These are phyloP conservation scores for Numenius phaeopus DNA, from an alignment of 2,797 vertebrate genomes.

Conservation along the genomic window DNA sequence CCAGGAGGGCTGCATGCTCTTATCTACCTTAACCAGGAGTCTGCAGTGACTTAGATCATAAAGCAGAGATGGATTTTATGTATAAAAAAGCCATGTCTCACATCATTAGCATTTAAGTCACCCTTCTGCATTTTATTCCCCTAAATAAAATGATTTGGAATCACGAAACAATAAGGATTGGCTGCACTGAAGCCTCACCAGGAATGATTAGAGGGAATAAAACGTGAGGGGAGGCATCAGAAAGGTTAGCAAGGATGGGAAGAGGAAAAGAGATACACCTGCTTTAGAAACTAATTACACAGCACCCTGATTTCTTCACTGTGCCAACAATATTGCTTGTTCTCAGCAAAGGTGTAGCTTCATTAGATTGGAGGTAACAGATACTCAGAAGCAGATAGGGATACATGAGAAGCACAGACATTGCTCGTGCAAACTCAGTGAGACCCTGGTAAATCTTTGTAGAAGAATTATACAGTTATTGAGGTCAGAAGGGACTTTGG, in stretches of 20 bases:
- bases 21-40: neutral
- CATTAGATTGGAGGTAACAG: too few relatives aligned
- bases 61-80: slow-evolving; percentile 25
- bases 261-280: neutral
- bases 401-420: too few relatives aligned
- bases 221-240: neutral
- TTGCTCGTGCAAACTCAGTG: neutral
- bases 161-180: neutral
- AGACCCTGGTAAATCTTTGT: neutral
- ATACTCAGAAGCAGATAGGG: neutral
- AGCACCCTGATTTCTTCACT: neutral
- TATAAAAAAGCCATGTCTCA: neutral
- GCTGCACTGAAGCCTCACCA: neutral
- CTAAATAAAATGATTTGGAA: neutral
- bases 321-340: too few relatives aligned
- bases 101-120: slow-evolving; percentile 8
- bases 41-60: neutral
- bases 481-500: neutral
- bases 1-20: neutral
- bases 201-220: neutral
- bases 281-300: neutral
- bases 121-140: neutral
- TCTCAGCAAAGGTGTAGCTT: neutral
- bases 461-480: neutral
- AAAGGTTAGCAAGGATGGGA: neutral